These are phyloP conservation scores for Scrobipalpa atriplicella DNA, from an alignment of 2,888 invertebrate genomes.

Conservation along the genomic window DNA sequence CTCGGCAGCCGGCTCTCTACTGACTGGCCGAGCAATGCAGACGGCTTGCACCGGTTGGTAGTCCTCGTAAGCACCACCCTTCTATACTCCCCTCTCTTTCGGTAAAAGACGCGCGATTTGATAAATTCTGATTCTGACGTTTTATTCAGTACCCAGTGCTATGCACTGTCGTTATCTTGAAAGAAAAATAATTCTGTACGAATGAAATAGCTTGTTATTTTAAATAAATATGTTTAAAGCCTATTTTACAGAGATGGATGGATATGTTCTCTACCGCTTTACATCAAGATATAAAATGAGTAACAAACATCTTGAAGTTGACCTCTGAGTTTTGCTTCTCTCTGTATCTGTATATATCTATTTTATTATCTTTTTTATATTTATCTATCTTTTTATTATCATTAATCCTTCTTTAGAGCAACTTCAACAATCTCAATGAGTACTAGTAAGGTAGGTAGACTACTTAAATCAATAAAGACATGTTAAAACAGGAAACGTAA, in stretches of 20 bases:
- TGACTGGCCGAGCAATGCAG: constrained; percentile 49
- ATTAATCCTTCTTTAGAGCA: too few species aligned
- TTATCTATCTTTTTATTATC: too few species aligned
- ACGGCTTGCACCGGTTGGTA: constrained; percentile 53
- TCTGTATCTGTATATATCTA: too few species aligned
- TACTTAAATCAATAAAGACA: neutral
- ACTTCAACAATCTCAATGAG: too few species aligned
- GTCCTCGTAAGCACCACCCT: constrained; percentile 63
- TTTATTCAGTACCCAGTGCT: constrained; percentile 47
- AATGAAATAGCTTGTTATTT: neutral
- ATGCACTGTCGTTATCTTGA: neutral
- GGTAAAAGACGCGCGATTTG: constrained; percentile 50
- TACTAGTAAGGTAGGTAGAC: neutral
- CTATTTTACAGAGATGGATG: too few species aligned
- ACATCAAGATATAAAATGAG: too few species aligned
- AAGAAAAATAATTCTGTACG: neutral
- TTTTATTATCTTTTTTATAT: too few species aligned
- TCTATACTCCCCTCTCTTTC: constrained; percentile 64
- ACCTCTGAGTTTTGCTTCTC: too few species aligned
- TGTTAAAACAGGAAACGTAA: constrained; percentile 5
- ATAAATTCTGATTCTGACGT: constrained; percentile 56
- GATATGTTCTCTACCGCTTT: too few species aligned
- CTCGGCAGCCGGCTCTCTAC: constrained; percentile 57
- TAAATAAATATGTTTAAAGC: too few species aligned
- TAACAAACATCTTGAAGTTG: too few species aligned